These are phyloP conservation scores for Andrena chrysosceles DNA, from an alignment of 2,888 invertebrate genomes.

Conservation along the genomic window DNA sequence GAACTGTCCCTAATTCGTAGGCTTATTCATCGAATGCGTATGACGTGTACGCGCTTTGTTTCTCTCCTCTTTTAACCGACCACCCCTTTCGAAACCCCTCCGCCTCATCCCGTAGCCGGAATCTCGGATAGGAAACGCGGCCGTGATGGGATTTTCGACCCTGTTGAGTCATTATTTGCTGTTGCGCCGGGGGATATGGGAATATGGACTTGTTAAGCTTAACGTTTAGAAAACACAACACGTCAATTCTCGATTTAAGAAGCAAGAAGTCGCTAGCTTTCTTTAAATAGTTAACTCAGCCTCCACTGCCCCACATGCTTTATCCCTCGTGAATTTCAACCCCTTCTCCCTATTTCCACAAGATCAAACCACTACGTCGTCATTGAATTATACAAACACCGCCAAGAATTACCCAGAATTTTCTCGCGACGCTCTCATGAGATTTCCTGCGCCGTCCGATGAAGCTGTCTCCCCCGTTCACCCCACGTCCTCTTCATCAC, in stretches of 20 bases:
- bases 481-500: not conserved
- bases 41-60: constrained; percentile 75
- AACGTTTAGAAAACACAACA: too few species aligned
- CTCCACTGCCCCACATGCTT: not conserved
- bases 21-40: constrained; percentile 79
- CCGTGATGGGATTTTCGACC: constrained; percentile 19
- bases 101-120: not conserved
- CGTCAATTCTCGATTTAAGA: too few species aligned
- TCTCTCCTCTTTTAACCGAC: constrained; percentile 35
- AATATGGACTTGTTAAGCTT: not conserved
- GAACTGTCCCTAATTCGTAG: constrained; percentile 69
- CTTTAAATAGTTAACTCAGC: not conserved
- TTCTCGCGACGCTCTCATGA: constrained; percentile 16
- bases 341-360: not conserved
- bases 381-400: not conserved
- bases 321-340: not conserved
- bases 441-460: constrained; percentile 3
- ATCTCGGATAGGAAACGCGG: constrained; percentile 21
- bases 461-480: not conserved
- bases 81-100: constrained; percentile 27
- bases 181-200: not conserved
- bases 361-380: not conserved
- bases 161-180: constrained; percentile 33
- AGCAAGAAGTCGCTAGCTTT: too few species aligned
- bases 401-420: not conserved